phyloP scores from a whole-genome alignment of 1,140 invertebrate species.

The Pseudomyrmex flavicornis region DNA sequence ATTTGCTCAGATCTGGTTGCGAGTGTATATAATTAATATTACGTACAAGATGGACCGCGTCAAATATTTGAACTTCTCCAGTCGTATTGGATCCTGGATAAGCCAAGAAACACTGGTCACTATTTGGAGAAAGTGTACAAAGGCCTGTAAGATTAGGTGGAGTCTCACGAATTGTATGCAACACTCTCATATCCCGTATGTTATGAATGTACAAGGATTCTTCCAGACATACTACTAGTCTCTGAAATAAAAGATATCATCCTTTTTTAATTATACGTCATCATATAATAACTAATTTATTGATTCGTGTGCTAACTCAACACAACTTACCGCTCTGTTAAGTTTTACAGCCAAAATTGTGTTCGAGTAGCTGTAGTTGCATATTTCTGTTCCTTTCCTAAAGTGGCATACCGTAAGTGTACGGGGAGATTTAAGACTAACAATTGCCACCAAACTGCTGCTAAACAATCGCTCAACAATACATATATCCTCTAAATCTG shows the following conservation, averaged over 20 bases:
- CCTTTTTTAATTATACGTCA: conserved; percentile 16
- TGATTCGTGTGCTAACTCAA: background rate
- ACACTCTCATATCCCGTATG: conserved; percentile 99
- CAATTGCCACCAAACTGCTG: conserved; percentile 98
- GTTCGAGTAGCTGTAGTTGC: conserved; percentile 99
- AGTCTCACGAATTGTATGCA: conserved; percentile 99
- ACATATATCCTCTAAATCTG: conserved; percentile 94
- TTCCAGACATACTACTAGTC: conserved; percentile 98
- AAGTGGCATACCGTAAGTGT: conserved; percentile 99
- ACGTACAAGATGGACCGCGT: conserved; percentile 96
- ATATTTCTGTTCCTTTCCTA: conserved; percentile 99
- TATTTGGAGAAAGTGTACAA: conserved; percentile 95
- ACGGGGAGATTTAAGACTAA: conserved; percentile 95
- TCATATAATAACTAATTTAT: background rate
- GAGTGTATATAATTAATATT: background rate
- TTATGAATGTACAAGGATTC: conserved; percentile 99
- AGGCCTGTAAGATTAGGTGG: conserved; percentile 97
- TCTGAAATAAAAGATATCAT: conserved; percentile 86
- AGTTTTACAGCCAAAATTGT: conserved; percentile 98
- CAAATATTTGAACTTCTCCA: conserved; percentile 99
- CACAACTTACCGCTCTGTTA: conserved; percentile 94
- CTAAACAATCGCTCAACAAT: conserved; percentile 98
- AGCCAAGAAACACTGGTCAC: conserved; percentile 97
- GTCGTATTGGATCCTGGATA: conserved; percentile 97
- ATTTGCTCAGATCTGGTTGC: background rate